These are phyloP conservation scores for Cheilosia vernalis DNA, from an alignment of 2,888 invertebrate genomes.

Conservation along the genomic window DNA sequence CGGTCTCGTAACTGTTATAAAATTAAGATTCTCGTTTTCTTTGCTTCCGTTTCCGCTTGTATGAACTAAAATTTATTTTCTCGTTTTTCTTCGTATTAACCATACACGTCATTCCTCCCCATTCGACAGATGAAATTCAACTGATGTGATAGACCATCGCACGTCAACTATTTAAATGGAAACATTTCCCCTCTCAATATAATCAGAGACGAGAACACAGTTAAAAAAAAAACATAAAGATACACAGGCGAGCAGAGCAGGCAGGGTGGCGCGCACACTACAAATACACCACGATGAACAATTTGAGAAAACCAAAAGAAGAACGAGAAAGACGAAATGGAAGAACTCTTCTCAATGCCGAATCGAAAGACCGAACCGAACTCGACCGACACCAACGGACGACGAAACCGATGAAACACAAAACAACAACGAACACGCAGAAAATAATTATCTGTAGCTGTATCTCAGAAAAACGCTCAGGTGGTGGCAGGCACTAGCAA, in stretches of 20 bases:
- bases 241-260: constrained; percentile 57
- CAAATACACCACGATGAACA: constrained; percentile 40
- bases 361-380: constrained; percentile 26
- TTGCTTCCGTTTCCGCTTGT: constrained; percentile 71
- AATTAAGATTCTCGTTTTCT: constrained; percentile 56
- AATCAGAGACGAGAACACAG: constrained; percentile 58
- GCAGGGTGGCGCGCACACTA: constrained; percentile 50
- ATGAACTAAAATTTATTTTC: constrained; percentile 5
- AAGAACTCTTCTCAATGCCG: constrained; percentile 72
- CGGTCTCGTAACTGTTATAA: constrained; percentile 67
- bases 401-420: constrained; percentile 41
- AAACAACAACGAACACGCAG: constrained; percentile 58
- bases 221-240: constrained; percentile 48
- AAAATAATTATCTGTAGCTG: constrained; percentile 69
- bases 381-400: constrained; percentile 21
- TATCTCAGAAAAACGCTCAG: constrained; percentile 66
- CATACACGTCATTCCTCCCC: constrained; percentile 71
- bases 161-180: constrained; percentile 82
- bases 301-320: constrained; percentile 25
- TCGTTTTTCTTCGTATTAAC: constrained; percentile 31
- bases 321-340: constrained; percentile 55
- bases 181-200: constrained; percentile 71
- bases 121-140: constrained; percentile 80
- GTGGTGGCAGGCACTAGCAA: constrained; percentile 17
- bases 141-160: constrained; percentile 80